Base-by-base conservation (phyloP, 2,113 vertebrate species). In the Zosterops japonicus region DNA sequence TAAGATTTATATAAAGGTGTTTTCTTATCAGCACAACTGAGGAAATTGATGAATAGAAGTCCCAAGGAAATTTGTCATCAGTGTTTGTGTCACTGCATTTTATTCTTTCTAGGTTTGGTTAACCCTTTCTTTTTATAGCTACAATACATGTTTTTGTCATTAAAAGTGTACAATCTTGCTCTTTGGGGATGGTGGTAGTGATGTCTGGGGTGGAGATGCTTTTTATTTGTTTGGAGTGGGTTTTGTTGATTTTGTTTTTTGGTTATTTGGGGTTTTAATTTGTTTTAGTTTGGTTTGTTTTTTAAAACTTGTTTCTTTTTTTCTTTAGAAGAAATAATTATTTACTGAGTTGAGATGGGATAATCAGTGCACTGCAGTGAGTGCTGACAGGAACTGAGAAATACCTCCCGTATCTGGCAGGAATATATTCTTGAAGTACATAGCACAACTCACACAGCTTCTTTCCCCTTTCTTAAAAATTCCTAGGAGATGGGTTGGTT, bases 121-220 rank as follows among this genome's bases (percentile, higher is more conserved):
- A 39, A n/a, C 5, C 4, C 7, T 52, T 52, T 44, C 8, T 70
- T 14, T 80, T 55, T 36, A 22, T 20, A 67, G 5, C 6, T 76
- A 19, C 14, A 87, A 49, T 19, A 16, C 1, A 3, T 50, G 5
- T 25, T 46, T 79, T 68, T 86, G 16, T 10, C 49, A 49, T 29
- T 57, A 11, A 55, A 57, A 1, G 0, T 16, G 14, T 11, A 33
- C 33, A 28, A 27, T 50, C 47, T 75, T 3, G 1, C 1, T 64
- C 47, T 69, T 71, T 6, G 6, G 6, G 1, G 1, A 2, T 25
- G 14, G 6, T 14, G 12, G 5, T 28, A 22, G 17, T 23, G 9
- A 25, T 27, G 4, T 21, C 8, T 79, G 13, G 4, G 6, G 13
- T 68, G 11, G 14, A 16, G 14, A 9, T 18, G 8, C 1, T 33